Evolutionary conservation across 1,140 invertebrate genomes (phyloP).

Genomic region (Cylas formicarius): DNA sequence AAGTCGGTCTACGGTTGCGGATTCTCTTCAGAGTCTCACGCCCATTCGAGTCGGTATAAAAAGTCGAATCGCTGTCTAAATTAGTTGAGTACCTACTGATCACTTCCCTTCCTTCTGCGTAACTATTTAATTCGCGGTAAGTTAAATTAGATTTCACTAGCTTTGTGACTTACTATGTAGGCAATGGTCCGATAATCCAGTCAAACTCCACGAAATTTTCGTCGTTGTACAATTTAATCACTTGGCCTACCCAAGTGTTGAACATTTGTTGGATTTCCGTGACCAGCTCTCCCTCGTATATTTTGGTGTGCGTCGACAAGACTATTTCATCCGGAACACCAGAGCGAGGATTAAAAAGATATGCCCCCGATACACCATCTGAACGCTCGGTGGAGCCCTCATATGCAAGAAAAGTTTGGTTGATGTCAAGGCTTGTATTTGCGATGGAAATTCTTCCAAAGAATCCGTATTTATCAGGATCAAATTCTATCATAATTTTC

Average conservation of each 20-base stretch:
- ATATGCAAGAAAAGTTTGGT: conserved; percentile 76
- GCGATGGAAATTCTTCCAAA: conserved; percentile 49
- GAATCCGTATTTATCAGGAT: conserved; percentile 44
- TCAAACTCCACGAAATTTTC: conserved; percentile 74
- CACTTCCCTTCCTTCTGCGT: conserved; percentile 73
- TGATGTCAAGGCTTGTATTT: conserved; percentile 45
- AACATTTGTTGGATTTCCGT: conserved; percentile 76
- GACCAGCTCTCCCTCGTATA: conserved; percentile 61
- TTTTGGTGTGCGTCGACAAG: conserved; percentile 46
- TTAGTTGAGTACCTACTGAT: conserved; percentile 62
- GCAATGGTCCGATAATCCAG: conserved; percentile 91
- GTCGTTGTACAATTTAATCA: conserved; percentile 64
- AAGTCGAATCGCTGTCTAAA: conserved; percentile 57
- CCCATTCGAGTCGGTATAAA: conserved; percentile 93
- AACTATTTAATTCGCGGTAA: conserved; percentile 43
- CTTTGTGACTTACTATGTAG: conserved; percentile 55
- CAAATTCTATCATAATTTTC: conserved; percentile 8
- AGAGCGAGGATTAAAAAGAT: conserved; percentile 60
- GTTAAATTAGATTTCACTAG: not conserved
- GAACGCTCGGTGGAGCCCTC: conserved; percentile 45
- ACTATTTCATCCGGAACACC: conserved; percentile 30
- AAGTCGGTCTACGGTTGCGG: conserved; percentile 67
- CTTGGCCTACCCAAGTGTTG: conserved; percentile 72
- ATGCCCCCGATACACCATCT: conserved; percentile 71
- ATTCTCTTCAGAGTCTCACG: conserved; percentile 73